Conservation (phyloP, 2,888 invertebrate genomes). For the Mimas tiliae region DNA sequence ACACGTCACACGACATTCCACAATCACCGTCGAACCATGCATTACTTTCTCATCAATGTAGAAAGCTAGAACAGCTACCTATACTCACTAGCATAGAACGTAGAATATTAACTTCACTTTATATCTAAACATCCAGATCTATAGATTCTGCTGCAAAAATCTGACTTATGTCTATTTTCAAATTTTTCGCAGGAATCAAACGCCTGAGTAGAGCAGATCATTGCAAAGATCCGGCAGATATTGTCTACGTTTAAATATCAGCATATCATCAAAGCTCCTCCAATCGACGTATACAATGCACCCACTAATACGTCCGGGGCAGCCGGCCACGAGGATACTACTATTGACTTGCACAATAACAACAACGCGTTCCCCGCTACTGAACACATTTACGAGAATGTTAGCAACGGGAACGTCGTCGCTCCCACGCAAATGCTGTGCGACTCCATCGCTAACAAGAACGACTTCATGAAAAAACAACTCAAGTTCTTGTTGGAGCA, state of each 20-base stretch:
- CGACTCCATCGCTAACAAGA: slow-evolving; percentile 81
- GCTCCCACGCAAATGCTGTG: slow-evolving; percentile 77
- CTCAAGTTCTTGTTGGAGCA: slow-evolving; percentile 87
- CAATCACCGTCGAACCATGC: slow-evolving; percentile 59
- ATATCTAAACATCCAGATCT: slow-evolving; percentile 45
- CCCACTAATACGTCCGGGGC: slow-evolving; percentile 64
- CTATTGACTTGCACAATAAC: slow-evolving; percentile 71
- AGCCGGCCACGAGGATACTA: slow-evolving; percentile 70
- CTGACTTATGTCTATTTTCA: slow-evolving; percentile 72
- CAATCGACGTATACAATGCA: slow-evolving; percentile 79
- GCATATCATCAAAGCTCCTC: slow-evolving; percentile 82
- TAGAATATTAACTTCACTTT: slow-evolving; percentile 62
- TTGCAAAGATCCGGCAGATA: slow-evolving; percentile 92
- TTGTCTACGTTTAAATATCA: slow-evolving; percentile 90
- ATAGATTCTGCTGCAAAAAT: slow-evolving; percentile 60
- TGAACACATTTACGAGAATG: slow-evolving; percentile 66
- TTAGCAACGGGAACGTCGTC: slow-evolving; percentile 80
- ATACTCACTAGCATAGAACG: slow-evolving; percentile 68
- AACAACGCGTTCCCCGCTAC: slow-evolving; percentile 55
- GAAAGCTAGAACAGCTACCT: slow-evolving; percentile 64
- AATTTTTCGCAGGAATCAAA: slow-evolving; percentile 90
- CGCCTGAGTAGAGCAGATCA: slow-evolving; percentile 95
- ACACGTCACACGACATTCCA: slow-evolving; percentile 60
- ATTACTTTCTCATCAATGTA: slow-evolving; percentile 64
- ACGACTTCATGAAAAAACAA: slow-evolving; percentile 77